Conservation (phyloP, 2,113 vertebrate genomes). For the Aldabrachelys gigantea region DNA sequence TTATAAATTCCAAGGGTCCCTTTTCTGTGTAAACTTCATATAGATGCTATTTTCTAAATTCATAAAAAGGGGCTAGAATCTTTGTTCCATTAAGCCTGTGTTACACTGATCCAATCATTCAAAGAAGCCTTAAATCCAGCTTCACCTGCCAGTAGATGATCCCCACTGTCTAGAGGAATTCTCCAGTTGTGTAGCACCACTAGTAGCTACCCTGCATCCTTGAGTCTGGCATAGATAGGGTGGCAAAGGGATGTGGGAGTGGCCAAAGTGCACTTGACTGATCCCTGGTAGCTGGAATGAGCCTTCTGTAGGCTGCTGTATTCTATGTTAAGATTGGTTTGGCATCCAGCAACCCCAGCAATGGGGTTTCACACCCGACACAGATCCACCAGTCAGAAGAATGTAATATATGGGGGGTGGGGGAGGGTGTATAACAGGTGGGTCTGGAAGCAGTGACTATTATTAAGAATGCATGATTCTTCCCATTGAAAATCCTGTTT, state of each 20-base stretch:
- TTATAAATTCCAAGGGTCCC: background rate
- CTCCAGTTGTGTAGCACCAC: background rate
- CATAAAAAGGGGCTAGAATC: background rate
- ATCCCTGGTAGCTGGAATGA: background rate
- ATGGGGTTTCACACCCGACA: background rate
- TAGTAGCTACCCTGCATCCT: background rate
- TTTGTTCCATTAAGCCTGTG: background rate
- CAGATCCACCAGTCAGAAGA: background rate
- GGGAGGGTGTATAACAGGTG: background rate
- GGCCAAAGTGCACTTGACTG: background rate
- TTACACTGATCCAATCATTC: background rate
- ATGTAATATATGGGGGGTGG: background rate
- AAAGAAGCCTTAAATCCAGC: background rate
- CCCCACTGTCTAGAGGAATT: background rate
- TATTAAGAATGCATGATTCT: background rate
- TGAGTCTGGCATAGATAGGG: background rate
- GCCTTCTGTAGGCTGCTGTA: background rate
- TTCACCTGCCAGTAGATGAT: background rate
- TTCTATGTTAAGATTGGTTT: background rate
- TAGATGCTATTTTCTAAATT: background rate
- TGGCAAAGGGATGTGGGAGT: background rate
- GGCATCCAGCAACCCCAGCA: background rate
- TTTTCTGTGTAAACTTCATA: background rate
- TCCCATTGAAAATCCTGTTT: background rate
- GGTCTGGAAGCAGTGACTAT: background rate